These are phyloP conservation scores for Neuroterus valhalla DNA, from an alignment of 1,140 invertebrate genomes.

Conservation along the genomic window DNA sequence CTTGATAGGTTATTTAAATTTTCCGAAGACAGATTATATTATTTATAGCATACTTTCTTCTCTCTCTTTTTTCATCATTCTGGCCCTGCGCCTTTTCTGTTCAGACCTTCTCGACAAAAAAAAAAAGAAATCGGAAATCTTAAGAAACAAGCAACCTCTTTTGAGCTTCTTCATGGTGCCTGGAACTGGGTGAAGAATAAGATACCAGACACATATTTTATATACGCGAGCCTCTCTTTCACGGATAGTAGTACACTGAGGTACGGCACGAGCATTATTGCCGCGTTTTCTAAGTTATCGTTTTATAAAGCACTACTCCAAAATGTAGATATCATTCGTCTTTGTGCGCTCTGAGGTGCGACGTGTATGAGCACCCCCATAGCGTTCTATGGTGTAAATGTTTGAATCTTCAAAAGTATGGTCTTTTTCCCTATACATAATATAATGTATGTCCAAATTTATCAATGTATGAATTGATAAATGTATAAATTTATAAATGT, in stretches of 20 bases:
- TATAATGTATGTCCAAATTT: background rate
- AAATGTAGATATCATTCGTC: conserved; percentile 61
- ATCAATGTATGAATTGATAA: background rate
- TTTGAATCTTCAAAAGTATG: conserved; percentile 41
- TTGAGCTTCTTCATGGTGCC: conserved; percentile 9
- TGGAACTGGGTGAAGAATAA: conserved; percentile 72
- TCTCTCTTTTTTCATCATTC: background rate
- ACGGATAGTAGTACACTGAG: conserved; percentile 51
- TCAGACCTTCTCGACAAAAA: background rate
- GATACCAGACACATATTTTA: conserved; percentile 73
- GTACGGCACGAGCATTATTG: conserved; percentile 43
- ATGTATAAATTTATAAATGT: background rate
- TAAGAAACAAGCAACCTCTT: background rate
- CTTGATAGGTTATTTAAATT: too few relatives aligned
- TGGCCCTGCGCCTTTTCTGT: background rate
- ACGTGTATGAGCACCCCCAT: conserved; percentile 56
- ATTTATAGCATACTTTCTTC: too few relatives aligned
- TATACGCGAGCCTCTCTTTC: conserved; percentile 52
- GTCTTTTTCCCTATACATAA: too few relatives aligned
- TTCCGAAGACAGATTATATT: too few relatives aligned
- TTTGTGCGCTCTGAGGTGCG: conserved; percentile 52
- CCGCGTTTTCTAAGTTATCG: conserved; percentile 66
- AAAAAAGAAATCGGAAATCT: background rate
- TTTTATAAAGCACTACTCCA: conserved; percentile 64
- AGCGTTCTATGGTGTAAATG: conserved; percentile 49